Base-by-base conservation (phyloP, 2,113 vertebrate genomes). In the Lagopus muta region DNA sequence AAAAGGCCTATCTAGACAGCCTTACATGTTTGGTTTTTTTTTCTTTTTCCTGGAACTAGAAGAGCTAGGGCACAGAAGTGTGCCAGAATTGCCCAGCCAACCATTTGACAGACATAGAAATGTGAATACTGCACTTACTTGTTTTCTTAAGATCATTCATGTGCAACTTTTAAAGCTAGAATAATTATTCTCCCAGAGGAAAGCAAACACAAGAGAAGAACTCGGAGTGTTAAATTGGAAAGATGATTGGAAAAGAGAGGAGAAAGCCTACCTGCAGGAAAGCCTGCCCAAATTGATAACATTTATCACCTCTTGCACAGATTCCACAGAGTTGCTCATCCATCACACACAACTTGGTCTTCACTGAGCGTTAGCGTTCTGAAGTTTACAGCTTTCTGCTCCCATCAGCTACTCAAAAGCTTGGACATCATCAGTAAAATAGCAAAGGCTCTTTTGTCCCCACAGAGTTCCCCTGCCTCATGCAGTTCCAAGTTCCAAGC, bases 21-120 rank as follows among this genome's bases (percentile, higher is more conserved):
- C 52, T 78, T 78, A 75, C 65, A 80, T 0, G 2, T 36, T 91
- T 17, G 28, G 10, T 2, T n/a, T 92, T 91, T 62, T 40, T 58
- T 58, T 8, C 94, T 75, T 84, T 61, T 11, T 61, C 78, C 77
- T 43, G 64, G 84, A 60, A 71, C 61, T 85, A 52, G 50, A 88
- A 78, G 43, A 83, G 67, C 84, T 76, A 77, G 82, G 60, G 55
- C 45, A 66, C 62, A 67, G 71, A 82, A 91, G 25, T 25, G 25
- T 83, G 86, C 95, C 92, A 90, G 76, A 84, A 96, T 61, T 92
- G 70, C 93, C 86, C 80, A 93, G 83, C 80, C 86, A 90, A 55
- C 38, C 92, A 48, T 93, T 64, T 83, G 70, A 78, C 76, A 86
- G 90, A 91, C 9, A 67, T 19, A 78, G 88, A 77, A 86, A 95